Evolutionary conservation across 2,113 vertebrate species (phyloP).

Genomic region (Podarcis cretensis): DNA sequence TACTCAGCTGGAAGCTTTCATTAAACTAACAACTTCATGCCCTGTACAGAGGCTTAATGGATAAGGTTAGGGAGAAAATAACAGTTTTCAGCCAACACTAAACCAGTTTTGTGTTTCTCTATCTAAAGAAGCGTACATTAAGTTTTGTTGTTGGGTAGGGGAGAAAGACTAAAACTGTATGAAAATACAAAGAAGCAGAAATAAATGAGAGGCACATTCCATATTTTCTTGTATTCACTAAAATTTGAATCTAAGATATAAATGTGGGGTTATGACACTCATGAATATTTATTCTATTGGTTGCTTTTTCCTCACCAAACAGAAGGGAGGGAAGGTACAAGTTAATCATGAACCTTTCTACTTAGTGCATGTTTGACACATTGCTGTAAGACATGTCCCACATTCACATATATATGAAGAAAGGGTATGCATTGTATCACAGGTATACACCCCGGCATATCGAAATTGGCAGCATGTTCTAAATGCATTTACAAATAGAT

Average conservation of each 20-base stretch:
- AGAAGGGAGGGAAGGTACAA: not conserved
- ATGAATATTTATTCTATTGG: not conserved
- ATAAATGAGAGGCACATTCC: not conserved
- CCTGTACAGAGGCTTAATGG: not conserved
- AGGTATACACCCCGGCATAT: too few species aligned
- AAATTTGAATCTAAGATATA: not conserved
- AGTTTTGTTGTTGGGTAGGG: not conserved
- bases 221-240: not conserved
- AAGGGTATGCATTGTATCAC: not conserved
- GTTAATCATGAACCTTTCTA: not conserved
- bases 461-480: too few species aligned
- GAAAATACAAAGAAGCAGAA: not conserved
- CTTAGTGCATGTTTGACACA: not conserved
- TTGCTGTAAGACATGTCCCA: not conserved
- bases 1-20: not conserved
- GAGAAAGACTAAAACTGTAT: not conserved
- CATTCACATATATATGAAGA: not conserved
- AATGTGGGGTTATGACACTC: not conserved
- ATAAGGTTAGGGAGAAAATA: not conserved
- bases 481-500: not conserved
- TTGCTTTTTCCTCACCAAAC: not conserved
- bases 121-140: not conserved
- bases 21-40: not conserved
- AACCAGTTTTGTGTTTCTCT: not conserved
- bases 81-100: not conserved